phyloP scores from a whole-genome alignment of 2,113 vertebrate genomes.

The Chaetodon trifascialis region DNA sequence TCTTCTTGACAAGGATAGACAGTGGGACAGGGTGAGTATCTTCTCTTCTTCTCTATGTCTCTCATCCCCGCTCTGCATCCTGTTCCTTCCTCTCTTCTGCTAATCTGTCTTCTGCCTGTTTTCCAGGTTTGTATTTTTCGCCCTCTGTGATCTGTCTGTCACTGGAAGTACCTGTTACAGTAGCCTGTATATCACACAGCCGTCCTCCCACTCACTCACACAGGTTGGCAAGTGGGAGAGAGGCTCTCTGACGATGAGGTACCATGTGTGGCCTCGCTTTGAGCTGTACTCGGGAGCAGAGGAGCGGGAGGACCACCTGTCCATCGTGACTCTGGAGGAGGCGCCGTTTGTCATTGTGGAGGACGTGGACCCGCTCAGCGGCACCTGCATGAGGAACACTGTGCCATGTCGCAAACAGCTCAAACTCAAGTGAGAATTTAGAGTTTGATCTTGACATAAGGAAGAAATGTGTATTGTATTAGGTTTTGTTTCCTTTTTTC shows the following conservation, averaged over 20 bases:
- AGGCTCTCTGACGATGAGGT: slow-evolving; percentile 95
- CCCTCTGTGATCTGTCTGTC: slow-evolving; percentile 33
- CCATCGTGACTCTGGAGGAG: slow-evolving; percentile 98
- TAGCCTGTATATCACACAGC: slow-evolving; percentile 46
- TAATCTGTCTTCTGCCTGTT: background rate
- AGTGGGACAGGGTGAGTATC: slow-evolving; percentile 90
- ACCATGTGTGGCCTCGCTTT: slow-evolving; percentile 97
- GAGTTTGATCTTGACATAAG: background rate
- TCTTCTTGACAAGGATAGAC: slow-evolving; percentile 95
- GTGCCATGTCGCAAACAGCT: slow-evolving; percentile 98
- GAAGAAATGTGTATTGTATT: background rate
- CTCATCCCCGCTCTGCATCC: background rate
- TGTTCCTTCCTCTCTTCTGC: background rate
- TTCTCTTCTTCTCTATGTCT: background rate
- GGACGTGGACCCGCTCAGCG: slow-evolving; percentile 97
- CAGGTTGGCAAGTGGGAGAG: slow-evolving; percentile 99
- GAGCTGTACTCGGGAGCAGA: slow-evolving; percentile 92
- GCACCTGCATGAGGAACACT: slow-evolving; percentile 99
- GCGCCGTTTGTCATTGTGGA: slow-evolving; percentile 99
- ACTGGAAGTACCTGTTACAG: slow-evolving; percentile 43
- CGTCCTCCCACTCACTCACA: slow-evolving; percentile 44
- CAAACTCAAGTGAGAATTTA: slow-evolving; percentile 78
- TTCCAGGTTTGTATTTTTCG: background rate
- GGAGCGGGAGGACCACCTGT: slow-evolving; percentile 96
- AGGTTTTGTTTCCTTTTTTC: background rate